A percentile compares a stretch with the other conserved stretches of the same genome.
Conservation (phyloP, 2,797 vertebrate genomes). For the Argyrosomus regius region DNA sequence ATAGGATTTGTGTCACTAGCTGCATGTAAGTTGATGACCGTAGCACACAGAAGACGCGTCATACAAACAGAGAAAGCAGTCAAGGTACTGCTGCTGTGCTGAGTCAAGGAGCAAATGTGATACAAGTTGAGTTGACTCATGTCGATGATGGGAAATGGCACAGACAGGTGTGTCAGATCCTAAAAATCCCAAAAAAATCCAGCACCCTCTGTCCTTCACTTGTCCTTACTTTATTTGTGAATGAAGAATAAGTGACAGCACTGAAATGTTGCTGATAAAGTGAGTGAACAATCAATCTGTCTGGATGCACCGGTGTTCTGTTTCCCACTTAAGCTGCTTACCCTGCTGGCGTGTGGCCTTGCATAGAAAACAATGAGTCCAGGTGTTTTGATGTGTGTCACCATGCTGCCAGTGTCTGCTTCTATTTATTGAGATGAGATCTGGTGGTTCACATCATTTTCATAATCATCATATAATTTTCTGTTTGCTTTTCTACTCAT, state of each 20-base stretch:
- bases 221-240: conserved; percentile 1
- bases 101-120: neutral
- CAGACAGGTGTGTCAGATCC: too few species aligned
- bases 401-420: neutral
- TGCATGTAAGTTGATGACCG: neutral
- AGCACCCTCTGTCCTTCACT: neutral
- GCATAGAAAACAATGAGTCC: neutral
- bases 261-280: neutral
- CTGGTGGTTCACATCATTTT: neutral
- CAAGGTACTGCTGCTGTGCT: neutral
- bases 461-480: neutral
- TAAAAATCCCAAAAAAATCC: neutral
- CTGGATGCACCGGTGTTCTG: neutral
- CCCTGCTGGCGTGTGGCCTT: neutral
- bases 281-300: neutral
- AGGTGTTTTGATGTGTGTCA: neutral
- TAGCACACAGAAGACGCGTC: neutral
- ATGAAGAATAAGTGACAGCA: neutral
- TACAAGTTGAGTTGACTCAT: too few species aligned
- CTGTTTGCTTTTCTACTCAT: neutral
- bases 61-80: neutral
- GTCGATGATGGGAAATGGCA: neutral
- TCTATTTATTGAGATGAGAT: neutral
- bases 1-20: neutral
- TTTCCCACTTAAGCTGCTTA: neutral